Base-by-base conservation (phyloP, 2,888 invertebrate species). In the Spodoptera littoralis region DNA sequence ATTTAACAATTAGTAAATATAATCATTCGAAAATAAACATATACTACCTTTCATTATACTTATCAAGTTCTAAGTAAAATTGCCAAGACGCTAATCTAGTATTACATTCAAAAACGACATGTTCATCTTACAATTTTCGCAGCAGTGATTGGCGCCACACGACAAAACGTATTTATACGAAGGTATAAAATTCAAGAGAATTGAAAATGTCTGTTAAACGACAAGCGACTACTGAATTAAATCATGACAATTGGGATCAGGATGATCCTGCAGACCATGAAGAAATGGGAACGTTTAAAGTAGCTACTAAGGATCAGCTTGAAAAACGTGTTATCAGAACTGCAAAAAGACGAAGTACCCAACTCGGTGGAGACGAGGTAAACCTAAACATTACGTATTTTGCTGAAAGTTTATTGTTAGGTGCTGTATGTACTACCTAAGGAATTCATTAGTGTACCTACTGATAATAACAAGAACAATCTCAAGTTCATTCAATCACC, bases 171-270 rank as follows among this genome's bases (percentile, higher is more conserved):
- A 47, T 57, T 47, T 49, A 1, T 4, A 72, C 6, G 13, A 46
- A 50, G 27, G 47, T 11, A 41, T 53, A 55, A 60, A 55, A 36
- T 54, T 9, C 12, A 45, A 56, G 8, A 60, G 1, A 54, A 3
- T 24, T 53, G 11, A 64, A 36, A 54, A 97, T 97, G 97, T 95
- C 97, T 78, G 88, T 90, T 55, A 98, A 98, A 93, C 95, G 98
- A 70, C 91, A 94, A 77, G 98, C 98, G 36, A 95, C 96, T 5
- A 95, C 95, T 24, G 97, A 98, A 62, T 90, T 98, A 72, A 98
- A 97, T 90, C 97, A 97, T 82, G 97, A 97, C 11, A 98, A 98
- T 87, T 98, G 98, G 98, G 96, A 98, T 85, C 92, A 96, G 65
- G 98, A 97, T 60, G 97, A 97, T 1, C 96, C 96, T 54, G 77